These are phyloP conservation scores for Piaya cayana DNA, from an alignment of 2,113 vertebrate genomes.

Conservation along the genomic window DNA sequence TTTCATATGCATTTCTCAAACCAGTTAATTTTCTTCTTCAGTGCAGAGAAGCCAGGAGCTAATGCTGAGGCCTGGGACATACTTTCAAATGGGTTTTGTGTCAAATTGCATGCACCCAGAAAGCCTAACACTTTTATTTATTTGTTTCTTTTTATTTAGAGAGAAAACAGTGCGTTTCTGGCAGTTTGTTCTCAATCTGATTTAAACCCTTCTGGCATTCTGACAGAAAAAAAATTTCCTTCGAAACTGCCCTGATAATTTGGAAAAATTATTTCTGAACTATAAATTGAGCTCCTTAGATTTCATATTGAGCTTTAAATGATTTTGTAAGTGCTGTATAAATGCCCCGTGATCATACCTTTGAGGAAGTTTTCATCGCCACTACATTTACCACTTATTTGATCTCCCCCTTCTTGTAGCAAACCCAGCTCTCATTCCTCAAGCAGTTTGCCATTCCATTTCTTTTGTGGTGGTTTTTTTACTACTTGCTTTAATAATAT, in stretches of 20 bases:
- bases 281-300: not conserved
- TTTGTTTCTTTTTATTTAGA: not conserved
- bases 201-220: not conserved
- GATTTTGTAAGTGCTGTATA: not conserved
- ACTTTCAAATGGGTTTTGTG: not conserved
- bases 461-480: not conserved
- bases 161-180: not conserved
- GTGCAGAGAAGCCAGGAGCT: slow-evolving; percentile 12
- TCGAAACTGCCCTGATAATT: not conserved
- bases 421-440: not conserved
- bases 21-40: slow-evolving; percentile 29
- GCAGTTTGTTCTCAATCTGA: not conserved
- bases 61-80: slow-evolving; percentile 6
- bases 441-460: not conserved
- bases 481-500: not conserved
- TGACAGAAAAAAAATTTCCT: not conserved
- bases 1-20: slow-evolving; percentile 33
- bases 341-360: not conserved
- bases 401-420: not conserved
- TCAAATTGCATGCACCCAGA: not conserved
- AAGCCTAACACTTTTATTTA: not conserved
- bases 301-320: not conserved
- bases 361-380: not conserved
- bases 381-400: not conserved
- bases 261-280: not conserved